Base-by-base conservation (phyloP, 2,888 invertebrate genomes). In the Oscheius sp. region DNA sequence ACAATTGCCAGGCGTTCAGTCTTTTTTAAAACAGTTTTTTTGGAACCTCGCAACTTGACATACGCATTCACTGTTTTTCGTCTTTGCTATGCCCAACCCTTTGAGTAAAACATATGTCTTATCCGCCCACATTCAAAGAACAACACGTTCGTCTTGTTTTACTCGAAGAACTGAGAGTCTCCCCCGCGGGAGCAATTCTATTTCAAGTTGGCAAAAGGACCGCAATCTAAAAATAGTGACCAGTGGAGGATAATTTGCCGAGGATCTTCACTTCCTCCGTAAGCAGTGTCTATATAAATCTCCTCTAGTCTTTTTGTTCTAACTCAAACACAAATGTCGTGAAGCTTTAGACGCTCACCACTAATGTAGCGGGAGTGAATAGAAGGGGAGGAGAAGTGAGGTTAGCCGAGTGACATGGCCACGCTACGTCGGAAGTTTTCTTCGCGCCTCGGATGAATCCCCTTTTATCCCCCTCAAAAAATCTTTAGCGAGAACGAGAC, bases 151-250 rank as follows among this genome's bases (percentile, higher is more conserved):
- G 50, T 47, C 63, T 63, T 37, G 50, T 50, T 50, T 53, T 53
- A 53, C 63, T n/a, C 29, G 58, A 58, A 58, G 58, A 58, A 58
- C 58, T 58, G 58, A 53, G 53, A 53, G 33, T 33, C 48, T 47
- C 29, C 68, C 66, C 68, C 68, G 68, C 68, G 68, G 68, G 68
- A 68, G 68, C 68, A 68, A 68, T 68, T 68, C 68, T 68, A 68
- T 68, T 68, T 68, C 68, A 68, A 68, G 68, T 68, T 68, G 68
- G 68, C 68, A 68, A 68, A 68, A 68, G 68, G 68, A 55, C 55
- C 68, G 68, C 68, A 29, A 33, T n/a, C 68, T 68, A 68, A 68
- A 68, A 68, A 68, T 68, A 68, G 68, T 47, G 3, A 11, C 50
- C 50, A 13, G 47, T 50, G 29, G 65, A 53, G 53, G 68, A 68